Evolutionary conservation across 2,113 vertebrate genomes (phyloP).

Genomic region (Spilogale gracilis): DNA sequence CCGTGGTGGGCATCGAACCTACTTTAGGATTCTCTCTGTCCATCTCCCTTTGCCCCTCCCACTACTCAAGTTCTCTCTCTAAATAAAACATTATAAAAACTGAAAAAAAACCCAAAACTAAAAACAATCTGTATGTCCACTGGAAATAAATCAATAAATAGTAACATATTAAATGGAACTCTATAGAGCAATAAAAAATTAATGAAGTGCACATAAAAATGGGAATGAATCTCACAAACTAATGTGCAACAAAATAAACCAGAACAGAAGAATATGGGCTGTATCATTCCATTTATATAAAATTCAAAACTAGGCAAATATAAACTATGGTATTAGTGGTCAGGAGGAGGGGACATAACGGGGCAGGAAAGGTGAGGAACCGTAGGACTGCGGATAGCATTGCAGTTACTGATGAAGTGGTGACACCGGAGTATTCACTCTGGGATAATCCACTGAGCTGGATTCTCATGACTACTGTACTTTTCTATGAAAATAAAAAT

Average conservation of each 20-base stretch:
- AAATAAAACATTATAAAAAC: background rate
- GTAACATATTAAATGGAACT: background rate
- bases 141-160: background rate
- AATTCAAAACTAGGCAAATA: background rate
- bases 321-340: background rate
- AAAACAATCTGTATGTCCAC: background rate
- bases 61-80: background rate
- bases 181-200: background rate
- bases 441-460: background rate
- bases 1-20: background rate
- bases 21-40: background rate
- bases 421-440: background rate
- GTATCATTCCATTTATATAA: background rate
- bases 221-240: background rate
- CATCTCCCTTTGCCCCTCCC: background rate
- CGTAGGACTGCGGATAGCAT: accelerated
- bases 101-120: background rate
- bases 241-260: background rate
- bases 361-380: background rate
- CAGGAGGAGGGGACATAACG: background rate
- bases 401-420: background rate
- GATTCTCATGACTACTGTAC: background rate
- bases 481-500: background rate
- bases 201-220: conserved; percentile 14
- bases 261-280: background rate